Conservation (phyloP, 2,888 invertebrate genomes). For the Amitus sp. region DNA sequence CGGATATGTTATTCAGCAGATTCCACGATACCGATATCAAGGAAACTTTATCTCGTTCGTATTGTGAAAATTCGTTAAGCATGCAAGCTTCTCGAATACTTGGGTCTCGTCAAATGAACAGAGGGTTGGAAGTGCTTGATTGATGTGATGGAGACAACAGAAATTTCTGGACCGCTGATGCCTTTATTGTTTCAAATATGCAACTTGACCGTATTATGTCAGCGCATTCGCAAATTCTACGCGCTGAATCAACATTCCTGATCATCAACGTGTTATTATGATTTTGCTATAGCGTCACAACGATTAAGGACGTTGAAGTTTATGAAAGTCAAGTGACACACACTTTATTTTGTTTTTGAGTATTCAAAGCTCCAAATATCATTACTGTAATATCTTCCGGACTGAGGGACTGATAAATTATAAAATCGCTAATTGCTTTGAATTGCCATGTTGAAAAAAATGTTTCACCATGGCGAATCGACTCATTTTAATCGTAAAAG, state of each 20-base stretch:
- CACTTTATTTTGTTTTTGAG: background rate
- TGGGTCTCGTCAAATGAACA: slow-evolving; percentile 30
- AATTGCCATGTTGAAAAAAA: no score
- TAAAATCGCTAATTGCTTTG: background rate
- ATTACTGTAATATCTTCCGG: background rate
- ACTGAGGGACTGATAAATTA: background rate
- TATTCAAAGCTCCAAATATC: background rate
- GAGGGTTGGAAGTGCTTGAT: slow-evolving; percentile 34
- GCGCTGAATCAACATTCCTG: background rate
- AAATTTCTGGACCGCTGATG: slow-evolving; percentile 24
- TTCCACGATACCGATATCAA: background rate
- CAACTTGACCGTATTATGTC: slow-evolving; percentile 24
- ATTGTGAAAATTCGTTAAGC: slow-evolving; percentile 13
- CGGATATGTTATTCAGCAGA: background rate
- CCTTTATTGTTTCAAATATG: slow-evolving; percentile 29
- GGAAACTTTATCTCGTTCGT: background rate
- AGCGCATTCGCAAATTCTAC: slow-evolving; percentile 15
- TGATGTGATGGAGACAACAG: slow-evolving; percentile 38
- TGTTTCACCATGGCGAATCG: no score
- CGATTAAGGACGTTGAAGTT: no score
- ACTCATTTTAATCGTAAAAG: no score
- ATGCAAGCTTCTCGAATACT: no score
- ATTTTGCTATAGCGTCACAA: no score
- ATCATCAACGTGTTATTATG: background rate
- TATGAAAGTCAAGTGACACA: no score